Evolutionary conservation across 1,140 invertebrate species (phyloP).

Genomic region (Phenacoccus solenopsis): DNA sequence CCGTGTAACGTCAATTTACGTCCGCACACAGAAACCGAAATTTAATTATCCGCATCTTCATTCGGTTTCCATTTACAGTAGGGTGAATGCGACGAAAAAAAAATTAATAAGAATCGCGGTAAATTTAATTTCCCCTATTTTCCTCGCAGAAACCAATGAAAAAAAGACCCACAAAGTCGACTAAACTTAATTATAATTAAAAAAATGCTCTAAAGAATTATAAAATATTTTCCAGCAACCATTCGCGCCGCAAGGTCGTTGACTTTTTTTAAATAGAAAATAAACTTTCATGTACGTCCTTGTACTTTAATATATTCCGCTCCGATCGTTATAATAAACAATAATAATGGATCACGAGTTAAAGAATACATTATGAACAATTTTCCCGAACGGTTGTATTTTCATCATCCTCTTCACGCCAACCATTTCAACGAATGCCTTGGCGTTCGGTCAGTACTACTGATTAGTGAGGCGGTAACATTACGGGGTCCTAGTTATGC

Average conservation of each 20-base stretch:
- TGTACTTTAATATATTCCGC: not conserved
- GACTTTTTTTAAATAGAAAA: not conserved
- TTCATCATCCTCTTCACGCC: not conserved
- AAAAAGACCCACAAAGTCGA: not conserved
- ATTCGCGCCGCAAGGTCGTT: not conserved
- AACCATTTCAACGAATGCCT: not conserved
- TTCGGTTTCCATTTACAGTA: no score
- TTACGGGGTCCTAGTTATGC: not conserved
- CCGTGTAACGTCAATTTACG: not conserved
- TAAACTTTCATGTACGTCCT: no score
- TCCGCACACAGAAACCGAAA: not conserved
- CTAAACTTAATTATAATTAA: not conserved
- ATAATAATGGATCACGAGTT: conserved; percentile 2
- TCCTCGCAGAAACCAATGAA: not conserved
- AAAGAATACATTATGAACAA: not conserved
- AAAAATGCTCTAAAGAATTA: not conserved
- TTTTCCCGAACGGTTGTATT: not conserved
- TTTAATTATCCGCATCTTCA: not conserved
- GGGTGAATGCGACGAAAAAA: no score
- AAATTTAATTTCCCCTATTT: not conserved
- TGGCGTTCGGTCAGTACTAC: not conserved
- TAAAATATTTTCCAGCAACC: not conserved
- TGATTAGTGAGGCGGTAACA: not conserved
- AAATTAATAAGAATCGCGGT: not conserved
- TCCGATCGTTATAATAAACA: not conserved